Conservation (phyloP, 1,140 invertebrate genomes). For the Sitodiplosis mosellana region DNA sequence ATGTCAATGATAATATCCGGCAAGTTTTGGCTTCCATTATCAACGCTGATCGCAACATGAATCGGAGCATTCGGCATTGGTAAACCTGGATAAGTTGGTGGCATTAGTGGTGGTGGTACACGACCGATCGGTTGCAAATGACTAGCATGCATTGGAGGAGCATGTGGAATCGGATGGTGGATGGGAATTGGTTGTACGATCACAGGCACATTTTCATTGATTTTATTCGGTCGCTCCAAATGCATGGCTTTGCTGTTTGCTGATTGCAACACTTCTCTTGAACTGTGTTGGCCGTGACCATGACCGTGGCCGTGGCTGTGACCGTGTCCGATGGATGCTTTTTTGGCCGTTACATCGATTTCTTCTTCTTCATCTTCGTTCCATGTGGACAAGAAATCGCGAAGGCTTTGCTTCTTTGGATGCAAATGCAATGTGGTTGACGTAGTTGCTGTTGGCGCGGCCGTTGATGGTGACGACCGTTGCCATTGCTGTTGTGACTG, state of each 20-base stretch:
- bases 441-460: too few species aligned
- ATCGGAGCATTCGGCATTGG: too few species aligned
- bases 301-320: too few species aligned
- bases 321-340: background rate
- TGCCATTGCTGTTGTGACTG: background rate
- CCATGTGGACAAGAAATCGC: conserved; percentile 22
- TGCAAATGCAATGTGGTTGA: background rate
- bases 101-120: background rate
- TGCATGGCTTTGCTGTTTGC: too few species aligned
- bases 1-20: conserved; percentile 23
- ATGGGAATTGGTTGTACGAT: too few species aligned
- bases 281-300: background rate
- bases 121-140: background rate
- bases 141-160: too few species aligned
- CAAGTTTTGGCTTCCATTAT: conserved; percentile 9
- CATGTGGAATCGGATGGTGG: too few species aligned
- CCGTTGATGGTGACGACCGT: background rate
- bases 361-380: conserved; percentile 23
- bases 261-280: too few species aligned
- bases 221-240: background rate
- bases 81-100: too few species aligned
- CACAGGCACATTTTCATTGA: background rate
- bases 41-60: conserved; percentile 5
- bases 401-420: conserved; percentile 15
- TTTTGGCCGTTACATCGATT: background rate